A percentile compares a stretch with the other conserved stretches of the same genome.
phyloP scores from a whole-genome alignment of 30 jellyfish, hydroid and myxozoan genomes.

The Chrysaora quinquecirrha region DNA sequence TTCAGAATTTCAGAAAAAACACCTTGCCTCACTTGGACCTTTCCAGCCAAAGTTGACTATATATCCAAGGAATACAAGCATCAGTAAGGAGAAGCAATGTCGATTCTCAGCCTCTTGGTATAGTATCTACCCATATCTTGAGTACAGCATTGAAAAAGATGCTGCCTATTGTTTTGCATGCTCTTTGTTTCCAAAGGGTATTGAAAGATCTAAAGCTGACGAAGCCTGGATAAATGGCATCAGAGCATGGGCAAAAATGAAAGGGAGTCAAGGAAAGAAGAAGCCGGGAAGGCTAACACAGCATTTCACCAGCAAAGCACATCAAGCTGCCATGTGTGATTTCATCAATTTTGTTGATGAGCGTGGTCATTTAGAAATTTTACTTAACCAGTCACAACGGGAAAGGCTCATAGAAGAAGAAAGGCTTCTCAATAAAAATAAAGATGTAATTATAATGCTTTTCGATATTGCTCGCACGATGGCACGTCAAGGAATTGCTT shows the following conservation, averaged over 20 bases:
- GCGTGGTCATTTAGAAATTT: neutral
- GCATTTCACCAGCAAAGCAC: slow-evolving; percentile 15
- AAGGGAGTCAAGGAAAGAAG: slow-evolving; percentile 8
- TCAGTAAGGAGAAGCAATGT: slow-evolving; percentile 4
- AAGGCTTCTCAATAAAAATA: neutral
- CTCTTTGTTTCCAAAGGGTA: slow-evolving; percentile 2
- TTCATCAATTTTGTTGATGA: neutral
- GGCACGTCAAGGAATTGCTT: slow-evolving; percentile 1
- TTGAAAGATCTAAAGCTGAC: slow-evolving; percentile 5
- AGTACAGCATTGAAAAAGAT: slow-evolving; percentile 22
- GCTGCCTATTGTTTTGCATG: neutral
- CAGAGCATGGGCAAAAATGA: slow-evolving; percentile 8
- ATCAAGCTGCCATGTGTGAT: slow-evolving; percentile 23
- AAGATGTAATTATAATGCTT: neutral
- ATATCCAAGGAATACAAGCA: slow-evolving; percentile 10
- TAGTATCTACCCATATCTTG: slow-evolving; percentile 12
- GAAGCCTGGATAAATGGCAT: slow-evolving; percentile 13
- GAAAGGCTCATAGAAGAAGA: neutral
- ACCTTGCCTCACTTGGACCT: slow-evolving; percentile 22
- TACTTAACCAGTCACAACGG: neutral
- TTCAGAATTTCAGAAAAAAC: neutral
- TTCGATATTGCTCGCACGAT: neutral
- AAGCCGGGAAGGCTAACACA: slow-evolving; percentile 18
- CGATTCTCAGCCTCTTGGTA: slow-evolving; percentile 10
- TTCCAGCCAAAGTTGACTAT: slow-evolving; percentile 25